phyloP scores from a whole-genome alignment of 2,888 invertebrate species.

The Unio pictorum region DNA sequence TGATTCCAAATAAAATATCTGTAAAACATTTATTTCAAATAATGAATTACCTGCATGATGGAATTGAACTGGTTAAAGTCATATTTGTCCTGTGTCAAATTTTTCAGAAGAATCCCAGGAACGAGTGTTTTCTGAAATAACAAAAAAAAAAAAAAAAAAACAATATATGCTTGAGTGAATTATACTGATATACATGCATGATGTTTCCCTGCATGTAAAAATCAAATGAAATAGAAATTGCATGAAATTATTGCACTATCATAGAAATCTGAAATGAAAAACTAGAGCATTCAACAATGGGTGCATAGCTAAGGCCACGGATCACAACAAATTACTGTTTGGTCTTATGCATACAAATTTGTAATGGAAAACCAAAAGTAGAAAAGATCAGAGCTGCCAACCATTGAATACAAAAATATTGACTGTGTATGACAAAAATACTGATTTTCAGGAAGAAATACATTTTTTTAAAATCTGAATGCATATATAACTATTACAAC shows the following conservation, averaged over 20 bases:
- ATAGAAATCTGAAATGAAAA: too few relatives aligned
- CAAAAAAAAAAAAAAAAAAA: slow-evolving; percentile 13
- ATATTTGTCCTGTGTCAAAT: slow-evolving; percentile 38
- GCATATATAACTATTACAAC: too few relatives aligned
- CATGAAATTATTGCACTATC: not conserved
- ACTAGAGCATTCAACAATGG: too few relatives aligned
- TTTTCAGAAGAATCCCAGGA: slow-evolving; percentile 44
- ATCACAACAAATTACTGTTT: too few relatives aligned
- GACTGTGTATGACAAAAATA: too few relatives aligned
- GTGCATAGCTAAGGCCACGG: too few relatives aligned
- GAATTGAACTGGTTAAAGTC: slow-evolving; percentile 54
- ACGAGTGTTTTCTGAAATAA: slow-evolving; percentile 53
- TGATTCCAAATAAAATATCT: not conserved
- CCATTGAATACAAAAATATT: too few relatives aligned
- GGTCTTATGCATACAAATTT: too few relatives aligned
- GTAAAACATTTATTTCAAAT: not conserved
- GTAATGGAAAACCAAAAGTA: too few relatives aligned
- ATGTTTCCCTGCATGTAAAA: not conserved
- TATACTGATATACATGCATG: not conserved
- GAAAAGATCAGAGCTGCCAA: too few relatives aligned
- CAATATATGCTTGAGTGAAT: not conserved
- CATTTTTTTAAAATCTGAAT: too few relatives aligned
- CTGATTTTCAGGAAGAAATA: too few relatives aligned
- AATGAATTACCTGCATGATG: slow-evolving; percentile 49
- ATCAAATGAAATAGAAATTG: not conserved